Base-by-base conservation (phyloP, 2,113 vertebrate species). In the Orcinus orca region DNA sequence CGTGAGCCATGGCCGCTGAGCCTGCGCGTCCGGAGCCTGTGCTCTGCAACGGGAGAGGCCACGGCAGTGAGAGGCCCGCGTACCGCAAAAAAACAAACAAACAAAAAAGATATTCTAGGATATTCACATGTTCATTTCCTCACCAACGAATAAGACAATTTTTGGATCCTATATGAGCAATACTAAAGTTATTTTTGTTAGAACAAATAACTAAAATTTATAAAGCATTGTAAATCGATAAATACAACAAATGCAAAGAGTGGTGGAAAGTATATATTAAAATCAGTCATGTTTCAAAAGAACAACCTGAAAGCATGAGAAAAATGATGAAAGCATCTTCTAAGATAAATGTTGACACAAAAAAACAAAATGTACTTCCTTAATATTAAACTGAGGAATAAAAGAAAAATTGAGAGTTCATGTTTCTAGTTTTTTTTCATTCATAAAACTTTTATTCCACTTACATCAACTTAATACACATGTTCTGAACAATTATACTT, bases 281-380 rank as follows among this genome's bases (percentile, higher is more conserved):
- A 88, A 17, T 79, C 31, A 86, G 5, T 73, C 50, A 86, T 0
- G 21, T 71, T 92, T 96, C 62, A 80, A 90, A 93, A 63, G 41
- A 6, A 20, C 5, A 50, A 18, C 6, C 20, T 83, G 11, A 71
- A 94, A 76, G 14, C 29, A 41, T 38, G 25, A 83, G 23, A 84
- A 96, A 93, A 81, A 36, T 4, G 9, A 41, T 83, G 3, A 31
- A 67, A 88, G 23, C 86, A 77, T 1, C 8, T 73, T 53, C 15
- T 67, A 70, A 96, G 21, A 17, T 92, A 97, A 95, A 77, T 85
- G 41, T 29, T 63, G 13, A 94, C 17, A 94, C 15, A 31, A 77
- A 88, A 90, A 25, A 77, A 31, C 4, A 71, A 71, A 90, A 82
- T 73, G 12, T 26, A 71, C 12, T 86, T 60, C 36, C 12, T 76